Evolutionary conservation across 2,888 invertebrate genomes (phyloP).

Genomic region (Chloroclystis v-ata): DNA sequence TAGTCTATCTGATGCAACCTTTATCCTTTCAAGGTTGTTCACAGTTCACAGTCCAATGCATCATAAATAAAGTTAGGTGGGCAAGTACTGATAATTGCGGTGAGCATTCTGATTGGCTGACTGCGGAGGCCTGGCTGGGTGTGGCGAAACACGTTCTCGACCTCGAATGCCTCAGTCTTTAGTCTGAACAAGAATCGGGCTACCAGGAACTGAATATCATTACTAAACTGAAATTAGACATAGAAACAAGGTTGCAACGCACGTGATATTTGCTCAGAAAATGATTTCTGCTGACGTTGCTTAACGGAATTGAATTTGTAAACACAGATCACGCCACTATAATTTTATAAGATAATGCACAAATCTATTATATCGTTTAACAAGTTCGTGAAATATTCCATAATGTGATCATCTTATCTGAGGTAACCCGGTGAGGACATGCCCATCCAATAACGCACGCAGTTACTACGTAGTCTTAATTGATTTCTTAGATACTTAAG

Average conservation of each 20-base stretch:
- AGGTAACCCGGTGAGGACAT: too few relatives aligned
- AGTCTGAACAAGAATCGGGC: conserved; percentile 40
- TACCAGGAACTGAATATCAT: conserved; percentile 37
- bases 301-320: conserved; percentile 19
- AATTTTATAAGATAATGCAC: neutral
- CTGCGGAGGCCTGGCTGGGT: conserved; percentile 70
- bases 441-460: neutral
- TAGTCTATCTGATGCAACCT: conserved; percentile 50
- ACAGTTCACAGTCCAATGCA: conserved; percentile 58
- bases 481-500: neutral
- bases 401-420: too few relatives aligned
- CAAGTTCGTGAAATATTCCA: too few relatives aligned
- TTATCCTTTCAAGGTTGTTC: conserved; percentile 60
- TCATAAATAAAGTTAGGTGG: conserved; percentile 44
- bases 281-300: conserved; percentile 30
- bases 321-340: conserved; percentile 22
- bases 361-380: neutral
- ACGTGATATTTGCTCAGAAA: conserved; percentile 34
- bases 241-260: conserved; percentile 10
- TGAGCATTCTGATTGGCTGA: conserved; percentile 60
- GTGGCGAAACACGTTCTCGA: conserved; percentile 62
- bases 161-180: conserved; percentile 39
- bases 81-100: conserved; percentile 44
- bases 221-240: neutral
- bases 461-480: neutral